A percentile compares a stretch with the other conserved stretches of the same genome.
phyloP scores from a whole-genome alignment of 2,888 invertebrate genomes.

The Seladonia tumulorum region DNA sequence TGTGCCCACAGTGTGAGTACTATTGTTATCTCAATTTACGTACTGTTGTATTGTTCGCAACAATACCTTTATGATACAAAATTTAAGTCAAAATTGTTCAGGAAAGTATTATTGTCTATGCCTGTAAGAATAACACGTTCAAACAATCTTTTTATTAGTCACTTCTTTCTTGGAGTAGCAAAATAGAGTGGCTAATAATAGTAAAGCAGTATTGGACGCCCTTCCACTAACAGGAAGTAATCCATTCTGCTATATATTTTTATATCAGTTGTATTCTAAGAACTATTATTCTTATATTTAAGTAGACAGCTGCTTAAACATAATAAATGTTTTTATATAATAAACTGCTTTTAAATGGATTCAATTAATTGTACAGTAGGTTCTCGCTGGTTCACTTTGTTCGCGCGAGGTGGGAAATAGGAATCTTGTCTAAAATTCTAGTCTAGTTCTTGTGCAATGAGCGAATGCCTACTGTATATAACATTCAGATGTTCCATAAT shows the following conservation, averaged over 20 bases:
- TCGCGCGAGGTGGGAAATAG: no score
- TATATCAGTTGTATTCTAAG: slow-evolving; percentile 64
- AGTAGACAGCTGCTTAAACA: not conserved
- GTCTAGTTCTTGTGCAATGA: no score
- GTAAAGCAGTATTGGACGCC: slow-evolving; percentile 72
- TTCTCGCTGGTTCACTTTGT: no score
- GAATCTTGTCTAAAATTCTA: no score
- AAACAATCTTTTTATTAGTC: slow-evolving; percentile 60
- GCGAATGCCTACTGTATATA: not conserved
- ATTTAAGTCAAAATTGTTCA: not conserved
- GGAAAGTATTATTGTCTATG: slow-evolving; percentile 1
- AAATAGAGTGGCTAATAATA: slow-evolving; percentile 78
- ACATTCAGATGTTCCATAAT: not conserved
- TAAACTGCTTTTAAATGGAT: not conserved
- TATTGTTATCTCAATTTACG: not conserved
- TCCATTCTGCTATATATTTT: slow-evolving; percentile 76
- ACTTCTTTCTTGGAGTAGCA: slow-evolving; percentile 71
- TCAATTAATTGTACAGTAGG: not conserved
- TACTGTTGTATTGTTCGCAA: slow-evolving; percentile 4
- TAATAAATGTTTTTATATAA: not conserved
- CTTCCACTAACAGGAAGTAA: slow-evolving; percentile 76
- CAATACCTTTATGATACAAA: not conserved
- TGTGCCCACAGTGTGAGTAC: slow-evolving; percentile 96
- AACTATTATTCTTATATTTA: not conserved
- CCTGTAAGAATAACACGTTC: not conserved